Base-by-base conservation (phyloP, 2,113 vertebrate species). In the Saccopteryx leptura region DNA sequence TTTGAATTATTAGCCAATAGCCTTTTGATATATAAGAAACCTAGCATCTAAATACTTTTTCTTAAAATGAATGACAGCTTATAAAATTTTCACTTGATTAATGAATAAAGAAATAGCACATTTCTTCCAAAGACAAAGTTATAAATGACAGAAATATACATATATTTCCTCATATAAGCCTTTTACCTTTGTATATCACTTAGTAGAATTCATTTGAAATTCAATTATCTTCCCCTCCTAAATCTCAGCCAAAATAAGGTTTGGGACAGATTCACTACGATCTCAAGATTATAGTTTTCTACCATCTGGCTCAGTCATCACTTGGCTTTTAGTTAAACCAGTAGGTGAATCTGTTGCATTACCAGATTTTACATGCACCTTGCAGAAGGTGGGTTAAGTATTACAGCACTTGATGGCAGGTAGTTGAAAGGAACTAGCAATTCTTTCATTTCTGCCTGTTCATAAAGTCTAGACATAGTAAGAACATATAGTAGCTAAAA, bases 111-210 rank as follows among this genome's bases (percentile, higher is more conserved):
- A 96, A 95, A 92, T 83, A 48, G 52, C 31, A 33, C 17, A 48
- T 87, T 50, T 91, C 60, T 79, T 50, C 52, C 39, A 86, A 85
- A 93, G 21, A 85, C 54, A 96, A 90, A 97, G 26, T 79, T 87
- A 79, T 50, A 76, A 94, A 87, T n/a, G 31, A 83, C 15, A 76
- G 69, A 83, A 90, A 91, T 75, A 15, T 54, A 60, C 88, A 90
- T n/a, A 39, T 39, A 39, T 39, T 39, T 39, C 39, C 39, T 87
- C 63, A 58, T n/a, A n/a, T 83, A 81, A 86, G 72, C 4, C 31
- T 80, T 72, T 95, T 92, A 39, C 48, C 48, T 17, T 66, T 83
- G 31, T 50, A 94, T 1, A 90, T 7, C 48, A 94, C 46, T 86
- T 89, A 60, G 24, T 39, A 74, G 72, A 93, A 83, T 68, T 88